These are phyloP conservation scores for Melanostigma gelatinosum DNA, from an alignment of 2,113 vertebrate species.

Conservation along the genomic window DNA sequence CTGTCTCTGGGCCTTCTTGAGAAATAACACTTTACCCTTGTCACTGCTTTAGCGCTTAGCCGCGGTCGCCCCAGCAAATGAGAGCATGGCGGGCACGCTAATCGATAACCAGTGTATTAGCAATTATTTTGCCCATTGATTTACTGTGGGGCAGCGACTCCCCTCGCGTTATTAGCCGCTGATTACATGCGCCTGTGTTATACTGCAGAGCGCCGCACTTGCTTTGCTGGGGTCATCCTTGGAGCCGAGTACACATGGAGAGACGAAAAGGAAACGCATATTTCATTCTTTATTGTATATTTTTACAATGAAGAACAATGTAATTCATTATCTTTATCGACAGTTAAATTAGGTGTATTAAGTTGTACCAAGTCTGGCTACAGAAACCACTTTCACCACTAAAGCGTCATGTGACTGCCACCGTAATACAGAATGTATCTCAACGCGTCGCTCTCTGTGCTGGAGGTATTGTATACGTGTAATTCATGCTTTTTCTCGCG, in stretches of 20 bases:
- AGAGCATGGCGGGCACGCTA: conserved; percentile 91
- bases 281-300: background rate
- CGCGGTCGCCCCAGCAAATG: conserved; percentile 90
- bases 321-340: conserved; percentile 78
- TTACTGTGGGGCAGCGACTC: conserved; percentile 92
- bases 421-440: background rate
- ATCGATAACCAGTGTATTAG: conserved; percentile 99
- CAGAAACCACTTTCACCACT: background rate
- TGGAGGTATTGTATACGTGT: background rate
- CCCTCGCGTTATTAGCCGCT: conserved; percentile 95
- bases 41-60: conserved; percentile 96
- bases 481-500: background rate
- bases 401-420: background rate
- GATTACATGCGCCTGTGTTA: conserved; percentile 93
- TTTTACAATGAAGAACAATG: background rate
- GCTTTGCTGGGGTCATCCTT: conserved; percentile 32
- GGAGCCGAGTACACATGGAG: background rate
- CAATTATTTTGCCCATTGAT: conserved; percentile 99
- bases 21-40: conserved; percentile 99
- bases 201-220: conserved; percentile 59
- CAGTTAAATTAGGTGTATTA: conserved; percentile 71
- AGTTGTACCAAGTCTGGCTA: background rate
- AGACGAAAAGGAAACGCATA: background rate
- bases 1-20: conserved; percentile 87
- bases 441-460: background rate